phyloP scores from a whole-genome alignment of 2,113 vertebrate genomes.

The Salvelinus sp. region DNA sequence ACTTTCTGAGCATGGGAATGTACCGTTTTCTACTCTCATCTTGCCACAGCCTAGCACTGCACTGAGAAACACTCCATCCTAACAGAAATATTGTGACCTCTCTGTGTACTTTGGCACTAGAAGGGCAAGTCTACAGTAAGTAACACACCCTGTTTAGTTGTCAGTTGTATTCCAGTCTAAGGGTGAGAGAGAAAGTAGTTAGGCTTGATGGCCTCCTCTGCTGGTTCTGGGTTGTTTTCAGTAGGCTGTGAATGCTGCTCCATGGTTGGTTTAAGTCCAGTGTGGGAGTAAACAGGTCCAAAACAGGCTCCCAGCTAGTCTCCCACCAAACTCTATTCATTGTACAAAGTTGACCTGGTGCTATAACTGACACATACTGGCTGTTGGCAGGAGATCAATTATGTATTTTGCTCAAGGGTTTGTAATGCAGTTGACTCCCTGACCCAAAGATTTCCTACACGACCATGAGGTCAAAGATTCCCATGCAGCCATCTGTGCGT shows the following conservation, averaged over 20 bases:
- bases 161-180: no score
- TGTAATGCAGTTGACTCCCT: constrained; percentile 53
- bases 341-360: constrained; percentile 39
- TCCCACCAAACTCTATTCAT: constrained; percentile 18
- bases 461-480: constrained; percentile 48
- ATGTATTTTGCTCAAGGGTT: constrained; percentile 32
- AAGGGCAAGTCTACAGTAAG: not conserved
- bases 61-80: not conserved
- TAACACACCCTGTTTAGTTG: not conserved
- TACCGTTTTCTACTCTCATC: constrained; percentile 20
- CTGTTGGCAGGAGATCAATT: constrained; percentile 46
- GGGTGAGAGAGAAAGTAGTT: not conserved
- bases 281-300: constrained; percentile 29
- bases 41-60: constrained; percentile 22
- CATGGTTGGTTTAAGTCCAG: constrained; percentile 41
- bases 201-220: constrained; percentile 44
- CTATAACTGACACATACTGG: constrained; percentile 53
- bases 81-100: not conserved
- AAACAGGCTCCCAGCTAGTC: not conserved
- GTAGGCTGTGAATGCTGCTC: constrained; percentile 55
- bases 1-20: no score
- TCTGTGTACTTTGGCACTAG: not conserved
- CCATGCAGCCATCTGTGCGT: constrained; percentile 27
- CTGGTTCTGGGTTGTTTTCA: constrained; percentile 39
- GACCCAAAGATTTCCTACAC: constrained; percentile 47